Evolutionary conservation across 2,113 vertebrate species (phyloP).

Genomic region (Casuarius casuarius): DNA sequence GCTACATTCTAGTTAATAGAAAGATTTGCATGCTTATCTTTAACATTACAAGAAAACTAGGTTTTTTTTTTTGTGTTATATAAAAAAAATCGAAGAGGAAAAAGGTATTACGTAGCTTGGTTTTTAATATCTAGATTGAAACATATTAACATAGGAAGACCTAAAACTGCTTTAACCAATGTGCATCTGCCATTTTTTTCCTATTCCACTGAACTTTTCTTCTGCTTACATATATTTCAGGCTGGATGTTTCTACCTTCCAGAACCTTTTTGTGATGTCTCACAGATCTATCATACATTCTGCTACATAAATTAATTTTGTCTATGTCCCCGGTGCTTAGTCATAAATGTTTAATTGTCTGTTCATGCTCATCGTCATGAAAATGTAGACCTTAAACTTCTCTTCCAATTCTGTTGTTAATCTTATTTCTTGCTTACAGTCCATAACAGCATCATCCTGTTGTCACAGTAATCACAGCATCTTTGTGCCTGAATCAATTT

Average conservation of each 20-base stretch:
- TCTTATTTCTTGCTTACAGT: neutral
- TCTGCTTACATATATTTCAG: neutral
- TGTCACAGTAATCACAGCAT: fast-evolving
- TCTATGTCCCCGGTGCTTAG: neutral
- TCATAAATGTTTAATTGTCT: neutral
- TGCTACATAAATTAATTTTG: neutral
- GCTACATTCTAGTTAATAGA: neutral
- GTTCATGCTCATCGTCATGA: neutral
- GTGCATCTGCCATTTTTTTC: neutral
- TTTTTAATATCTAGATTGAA: neutral
- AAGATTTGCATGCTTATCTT: neutral
- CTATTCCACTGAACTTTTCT: neutral
- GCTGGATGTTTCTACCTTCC: neutral
- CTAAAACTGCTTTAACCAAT: neutral
- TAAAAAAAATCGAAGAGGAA: neutral
- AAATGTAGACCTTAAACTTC: neutral
- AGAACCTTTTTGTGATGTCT: neutral
- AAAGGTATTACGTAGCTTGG: neutral
- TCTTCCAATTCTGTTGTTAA: neutral
- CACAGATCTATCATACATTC: neutral
- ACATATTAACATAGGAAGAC: neutral
- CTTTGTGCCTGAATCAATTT: neutral
- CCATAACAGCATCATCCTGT: neutral
- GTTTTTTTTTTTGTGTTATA: neutral
- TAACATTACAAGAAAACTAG: neutral